Base-by-base conservation (phyloP, 2,113 vertebrate species). In the Alectura lathami region DNA sequence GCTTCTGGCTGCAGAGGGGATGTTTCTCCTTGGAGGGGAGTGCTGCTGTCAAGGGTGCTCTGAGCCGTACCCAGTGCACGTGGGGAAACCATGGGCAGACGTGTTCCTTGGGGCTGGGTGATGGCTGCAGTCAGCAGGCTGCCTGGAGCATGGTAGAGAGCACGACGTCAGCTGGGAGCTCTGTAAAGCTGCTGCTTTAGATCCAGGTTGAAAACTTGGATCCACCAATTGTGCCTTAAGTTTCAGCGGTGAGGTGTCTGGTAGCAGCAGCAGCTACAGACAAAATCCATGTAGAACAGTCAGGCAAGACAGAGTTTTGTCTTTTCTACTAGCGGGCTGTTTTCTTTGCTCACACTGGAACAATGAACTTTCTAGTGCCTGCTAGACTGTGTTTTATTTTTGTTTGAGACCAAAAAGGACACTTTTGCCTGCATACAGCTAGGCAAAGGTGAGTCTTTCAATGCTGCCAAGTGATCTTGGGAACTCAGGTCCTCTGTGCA, bases 111-210 rank as follows among this genome's bases (percentile, higher is more conserved):
- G 43, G 67, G 66, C 34, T 2, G 6, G 42, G 42, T 6, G 45
- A 3, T 40, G 70, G 45, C 42, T 68, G 10, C n/a, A 50, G 24
- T 15, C 66, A 48, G 48, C 23, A 59, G 18, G 22, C 26, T 47
- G 70, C 0, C 0, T 54, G 63, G 21, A 26, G 26, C 0, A 0
- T 1, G 22, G 16, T 6, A 48, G 70, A 69, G 78, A 66, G 16
- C 32, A 26, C 2, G 11, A 74, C 64, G 72, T 50, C 84, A 79
- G 15, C 60, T 47, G 63, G 53, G 47, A 76, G 74, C 38, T 91
- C 34, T 62, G 40, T 42, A 47, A 68, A 87, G 63, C 57, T 80
- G 57, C 50, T 59, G 4, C 50, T 75, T 40, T 45, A 36, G 50
- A 47, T 77, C n/a, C 60, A 30, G 72, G 13, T 81, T 16, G 78